Evolutionary conservation across 2,888 invertebrate genomes (phyloP).

Genomic region (Drosophila rubida): DNA sequence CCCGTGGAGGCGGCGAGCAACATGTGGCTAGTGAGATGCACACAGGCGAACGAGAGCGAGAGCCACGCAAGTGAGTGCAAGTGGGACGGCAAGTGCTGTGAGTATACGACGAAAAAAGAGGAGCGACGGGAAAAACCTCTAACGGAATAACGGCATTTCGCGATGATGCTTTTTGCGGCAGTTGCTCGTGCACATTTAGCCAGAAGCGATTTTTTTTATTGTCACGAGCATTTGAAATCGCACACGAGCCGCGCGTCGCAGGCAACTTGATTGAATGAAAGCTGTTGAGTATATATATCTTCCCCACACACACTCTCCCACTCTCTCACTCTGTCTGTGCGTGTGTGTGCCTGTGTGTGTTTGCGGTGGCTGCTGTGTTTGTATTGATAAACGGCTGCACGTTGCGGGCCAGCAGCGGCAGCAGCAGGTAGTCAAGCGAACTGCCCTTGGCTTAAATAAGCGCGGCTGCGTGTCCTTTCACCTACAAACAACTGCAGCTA

Average conservation of each 20-base stretch:
- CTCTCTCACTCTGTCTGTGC: not conserved
- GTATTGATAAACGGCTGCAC: conserved; percentile 55
- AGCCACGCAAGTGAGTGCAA: no score
- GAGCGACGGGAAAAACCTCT: not conserved
- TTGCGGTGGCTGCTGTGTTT: conserved; percentile 16
- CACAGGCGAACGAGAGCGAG: not conserved
- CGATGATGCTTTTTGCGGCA: conserved; percentile 29
- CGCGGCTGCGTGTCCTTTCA: conserved; percentile 27
- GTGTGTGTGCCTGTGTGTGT: conserved; percentile 2
- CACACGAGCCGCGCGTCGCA: conserved; percentile 23
- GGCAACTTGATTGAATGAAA: conserved; percentile 54
- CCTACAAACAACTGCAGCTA: conserved; percentile 24
- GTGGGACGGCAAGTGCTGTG: not conserved
- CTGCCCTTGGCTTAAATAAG: conserved; percentile 44
- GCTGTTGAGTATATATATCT: conserved; percentile 20
- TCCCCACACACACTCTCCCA: not conserved
- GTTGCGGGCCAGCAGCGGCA: conserved; percentile 6
- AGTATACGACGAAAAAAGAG: no score
- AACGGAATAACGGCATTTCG: conserved; percentile 29
- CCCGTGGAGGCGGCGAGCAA: conserved; percentile 26
- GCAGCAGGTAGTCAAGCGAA: conserved; percentile 13
- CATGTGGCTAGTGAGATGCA: conserved; percentile 43
- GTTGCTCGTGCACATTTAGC: conserved; percentile 42
- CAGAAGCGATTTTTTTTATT: conserved; percentile 49
- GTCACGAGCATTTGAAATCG: conserved; percentile 50